These are phyloP conservation scores for Neoseiulus cucumeris DNA, from an alignment of 1,140 invertebrate genomes.

Conservation along the genomic window DNA sequence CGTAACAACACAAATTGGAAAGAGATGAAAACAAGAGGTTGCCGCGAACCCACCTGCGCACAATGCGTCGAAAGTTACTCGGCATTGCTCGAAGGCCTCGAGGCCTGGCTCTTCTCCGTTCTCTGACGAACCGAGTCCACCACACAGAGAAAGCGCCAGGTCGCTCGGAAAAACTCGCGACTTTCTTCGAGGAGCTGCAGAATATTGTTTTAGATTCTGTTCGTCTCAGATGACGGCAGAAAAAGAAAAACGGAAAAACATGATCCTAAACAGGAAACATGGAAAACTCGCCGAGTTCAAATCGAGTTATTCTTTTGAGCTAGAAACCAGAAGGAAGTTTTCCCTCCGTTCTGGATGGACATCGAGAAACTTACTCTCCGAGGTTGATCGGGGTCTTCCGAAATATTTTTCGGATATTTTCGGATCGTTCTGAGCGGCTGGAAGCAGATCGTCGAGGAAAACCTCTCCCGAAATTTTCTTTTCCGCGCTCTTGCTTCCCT, in stretches of 20 bases:
- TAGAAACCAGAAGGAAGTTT: no score
- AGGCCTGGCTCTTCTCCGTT: slow-evolving; percentile 28
- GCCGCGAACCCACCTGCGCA: slow-evolving; percentile 25
- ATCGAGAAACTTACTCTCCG: neutral
- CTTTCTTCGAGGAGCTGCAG: no score
- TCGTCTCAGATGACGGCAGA: no score
- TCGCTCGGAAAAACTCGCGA: slow-evolving; percentile 25
- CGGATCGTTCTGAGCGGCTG: neutral
- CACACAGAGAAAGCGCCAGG: slow-evolving; percentile 54
- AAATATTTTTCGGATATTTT: neutral
- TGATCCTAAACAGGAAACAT: no score
- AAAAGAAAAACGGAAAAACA: no score
- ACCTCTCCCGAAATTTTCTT: neutral
- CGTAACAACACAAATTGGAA: no score
- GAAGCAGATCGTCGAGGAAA: neutral
- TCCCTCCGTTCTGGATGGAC: no score
- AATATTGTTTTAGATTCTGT: no score
- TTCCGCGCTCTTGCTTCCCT: no score
- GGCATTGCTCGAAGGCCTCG: slow-evolving; percentile 47
- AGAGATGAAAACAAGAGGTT: no score
- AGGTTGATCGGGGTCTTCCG: neutral
- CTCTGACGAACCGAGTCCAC: slow-evolving; percentile 26
- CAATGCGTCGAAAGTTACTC: slow-evolving; percentile 64
- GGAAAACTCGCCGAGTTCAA: no score
- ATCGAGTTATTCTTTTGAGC: no score